These are phyloP conservation scores for Hafferia zeledoni DNA, from an alignment of 2,797 vertebrate species.

Conservation along the genomic window DNA sequence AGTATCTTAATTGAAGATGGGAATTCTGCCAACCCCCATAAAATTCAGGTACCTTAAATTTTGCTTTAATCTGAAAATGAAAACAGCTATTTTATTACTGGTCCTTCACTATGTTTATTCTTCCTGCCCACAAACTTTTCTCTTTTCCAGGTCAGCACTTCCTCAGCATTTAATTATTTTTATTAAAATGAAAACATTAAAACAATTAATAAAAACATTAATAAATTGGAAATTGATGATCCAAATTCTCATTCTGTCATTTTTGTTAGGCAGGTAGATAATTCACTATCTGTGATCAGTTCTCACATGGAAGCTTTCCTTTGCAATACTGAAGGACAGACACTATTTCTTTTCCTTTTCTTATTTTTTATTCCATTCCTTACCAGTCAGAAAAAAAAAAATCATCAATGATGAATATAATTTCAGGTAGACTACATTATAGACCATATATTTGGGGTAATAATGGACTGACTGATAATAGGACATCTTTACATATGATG, in stretches of 20 bases:
- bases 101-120: not conserved
- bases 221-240: not conserved
- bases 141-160: not conserved
- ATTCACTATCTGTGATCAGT: not conserved
- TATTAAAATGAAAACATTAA: not conserved
- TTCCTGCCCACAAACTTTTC: not conserved
- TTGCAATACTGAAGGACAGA: not conserved
- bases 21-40: not conserved
- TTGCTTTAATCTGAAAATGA: not conserved
- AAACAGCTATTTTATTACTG: not conserved
- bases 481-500: not conserved
- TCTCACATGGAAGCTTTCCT: not conserved
- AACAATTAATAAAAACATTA: not conserved
- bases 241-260: not conserved
- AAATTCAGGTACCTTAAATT: not conserved
- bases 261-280: not conserved
- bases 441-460: not conserved
- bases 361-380: not conserved
- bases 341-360: not conserved
- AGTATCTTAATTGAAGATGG: not conserved
- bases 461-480: not conserved
- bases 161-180: not conserved
- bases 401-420: not conserved
- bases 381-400: not conserved
- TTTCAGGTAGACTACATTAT: not conserved